Evolutionary conservation across 2,888 invertebrate species (phyloP), one percentile per base, ranked within the genome.

Genomic region (Harpagoxenus sublaevis): DNA sequence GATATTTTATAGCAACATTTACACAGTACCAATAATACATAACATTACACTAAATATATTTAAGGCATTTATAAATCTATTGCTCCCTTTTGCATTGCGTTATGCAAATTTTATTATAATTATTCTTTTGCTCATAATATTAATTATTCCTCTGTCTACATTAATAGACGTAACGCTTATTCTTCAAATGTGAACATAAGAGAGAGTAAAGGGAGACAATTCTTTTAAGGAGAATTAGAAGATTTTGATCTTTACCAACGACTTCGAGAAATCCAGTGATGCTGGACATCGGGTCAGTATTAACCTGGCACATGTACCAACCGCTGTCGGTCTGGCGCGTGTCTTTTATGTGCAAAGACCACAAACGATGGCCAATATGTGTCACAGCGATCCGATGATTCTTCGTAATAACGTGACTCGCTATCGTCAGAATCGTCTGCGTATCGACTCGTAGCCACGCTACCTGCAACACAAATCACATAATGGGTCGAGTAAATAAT

Each of bases 271-370:
- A 95, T 81, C 96, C 95, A 73, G 95, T 94, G 90, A 95, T 96
- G 90, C 95, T 95, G 89, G 95, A 95, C 96, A 96, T 96, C 28
- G 96, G 96, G 84, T 95, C 95, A 31, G 96, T 96, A 91, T 96
- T 96, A 31, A 95, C 94, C 87, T 94, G 94, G 88, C 95, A 95
- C 95, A 95, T 95, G 92, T 95, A 95, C 94, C 95, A 95, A 79
- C 96, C 96, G 70, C 95, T 94, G 91, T 96, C 96, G 51, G 94
- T 92, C 86, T 95, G 95, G 86, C 94, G 94, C 79, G 96, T 96
- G 88, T 96, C 95, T 86, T 92, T 94, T 89, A 96, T 95, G 89
- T 95, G 96, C 15, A 96, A 94, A 66, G 95, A 95, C 95, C 95
- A 96, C 66, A 95, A 95, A 85, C 95, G 95, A 88, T 95, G 95